Evolutionary conservation across 2,888 invertebrate genomes (phyloP), one percentile per base, ranked within the genome.

Genomic region (Cerastis leucographa): DNA sequence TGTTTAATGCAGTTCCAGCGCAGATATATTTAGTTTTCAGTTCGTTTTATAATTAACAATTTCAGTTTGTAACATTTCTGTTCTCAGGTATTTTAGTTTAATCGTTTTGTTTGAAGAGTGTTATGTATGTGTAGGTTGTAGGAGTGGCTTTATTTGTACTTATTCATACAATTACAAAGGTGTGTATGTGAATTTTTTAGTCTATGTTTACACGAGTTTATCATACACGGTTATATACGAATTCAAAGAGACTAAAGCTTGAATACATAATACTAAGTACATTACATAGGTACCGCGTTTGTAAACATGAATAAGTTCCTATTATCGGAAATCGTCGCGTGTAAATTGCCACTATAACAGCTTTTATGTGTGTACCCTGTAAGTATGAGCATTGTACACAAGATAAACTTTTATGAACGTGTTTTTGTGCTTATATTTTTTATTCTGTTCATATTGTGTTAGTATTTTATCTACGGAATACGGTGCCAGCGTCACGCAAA

Each of bases 251-350:
- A 67, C 6, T 40, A 40, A 40, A 70, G 29, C 65, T 56, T 54
- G 40, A 72, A 72, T 83, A 64, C 35, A 35, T 35, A 35, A n/a
- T 80, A 62, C 46, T 49, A 29, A 61, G 69, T 56, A 49, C 65
- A 69, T 69, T 29, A 56, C 22, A 8, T 56, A 25, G 25, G 42
- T 42, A 64, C 29, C 40, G 44, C 40, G 17, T 64, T 56, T 78
- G 76, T 83, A 65, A 72, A 85, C 68, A 74, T 70, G 76, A 71
- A 76, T 85, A 83, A 62, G 62, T 76, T 73, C 49, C 70, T 71
- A 83, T 85, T 81, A 81, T 80, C 76, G 69, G 73, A 74, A 84
- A 83, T 75, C 74, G 65, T 83, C 77, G 78, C 86, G 87, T 83
- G 79, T 79, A 76, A 86, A 86, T 80, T 79, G 75, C 71, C 72